Base-by-base conservation (phyloP, 2,797 vertebrate genomes). In the Eospalax fontanierii region DNA sequence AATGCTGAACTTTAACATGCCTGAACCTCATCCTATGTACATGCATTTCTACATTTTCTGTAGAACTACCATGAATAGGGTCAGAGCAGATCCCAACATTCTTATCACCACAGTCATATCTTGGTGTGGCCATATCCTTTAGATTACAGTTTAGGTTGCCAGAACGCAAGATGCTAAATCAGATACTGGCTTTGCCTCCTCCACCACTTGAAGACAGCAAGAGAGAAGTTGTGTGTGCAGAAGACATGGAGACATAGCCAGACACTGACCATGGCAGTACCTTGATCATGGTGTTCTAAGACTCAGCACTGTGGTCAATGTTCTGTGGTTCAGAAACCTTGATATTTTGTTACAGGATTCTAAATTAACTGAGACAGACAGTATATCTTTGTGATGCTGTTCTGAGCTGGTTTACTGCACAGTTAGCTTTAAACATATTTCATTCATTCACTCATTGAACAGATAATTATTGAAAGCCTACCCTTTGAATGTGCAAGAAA, bases 91-190 rank as follows among this genome's bases (percentile, higher is more conserved):
- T 57, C 63, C 33, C 43, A 57, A 30, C 28, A 68, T 81, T 95
- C 87, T 28, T 33, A 86, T 84, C 18, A 54, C 61, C 65, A 93
- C 26, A 22, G 65, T 88, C 84, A 65, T 54, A n/a, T 35, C 79
- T 88, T 94, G 84, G 54, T 89, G 75, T 22, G 2, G 38, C 61
- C 35, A 76, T 76, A 50, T 38, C 83, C 19, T 78, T 94, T n/a
- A n/a, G n/a, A n/a, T 66, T 16, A 46, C 26, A 70, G n/a, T 80
- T 81, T 57, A 75, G 16, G 30, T 78, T 65, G 66, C 54, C 75
- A 82, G 87, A 80, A 83, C 2, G 0, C 40, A 82, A 95, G 73
- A 91, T 38, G 91, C 87, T 91, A 38, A 1, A 0, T 75, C 87
- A 95, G 76, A 83, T 65, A 73, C 22, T 6, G 19, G 0, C 14